These are phyloP conservation scores for Megaceryle torquata DNA, from an alignment of 2,113 vertebrate genomes.

Conservation along the genomic window DNA sequence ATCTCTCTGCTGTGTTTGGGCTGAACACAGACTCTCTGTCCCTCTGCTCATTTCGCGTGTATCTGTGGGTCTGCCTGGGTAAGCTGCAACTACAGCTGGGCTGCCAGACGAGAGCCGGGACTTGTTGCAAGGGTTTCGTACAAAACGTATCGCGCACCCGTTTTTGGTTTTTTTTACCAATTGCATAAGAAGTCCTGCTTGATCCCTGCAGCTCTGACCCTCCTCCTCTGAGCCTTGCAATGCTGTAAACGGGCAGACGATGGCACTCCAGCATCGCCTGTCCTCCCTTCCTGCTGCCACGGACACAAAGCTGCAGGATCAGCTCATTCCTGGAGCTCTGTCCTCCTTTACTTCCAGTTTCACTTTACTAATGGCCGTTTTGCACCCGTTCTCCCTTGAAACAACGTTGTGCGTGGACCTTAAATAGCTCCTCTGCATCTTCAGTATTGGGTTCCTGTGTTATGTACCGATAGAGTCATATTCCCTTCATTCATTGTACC, in stretches of 20 bases:
- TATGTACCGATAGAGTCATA: fast-evolving
- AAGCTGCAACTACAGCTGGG: neutral
- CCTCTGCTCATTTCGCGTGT: neutral
- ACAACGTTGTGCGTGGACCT: neutral
- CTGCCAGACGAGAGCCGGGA: neutral
- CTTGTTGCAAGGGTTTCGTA: neutral
- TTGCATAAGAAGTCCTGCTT: too few species aligned
- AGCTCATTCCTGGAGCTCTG: neutral
- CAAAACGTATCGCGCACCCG: fast-evolving
- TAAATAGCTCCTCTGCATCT: neutral
- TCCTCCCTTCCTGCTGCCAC: fast-evolving
- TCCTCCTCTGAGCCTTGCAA: neutral
- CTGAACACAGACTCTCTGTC: fast-evolving
- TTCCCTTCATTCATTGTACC: fast-evolving
- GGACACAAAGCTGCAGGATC: fast-evolving
- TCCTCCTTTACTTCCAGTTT: neutral
- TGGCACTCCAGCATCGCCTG: constrained; percentile 32
- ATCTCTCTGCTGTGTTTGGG: neutral
- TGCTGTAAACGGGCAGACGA: neutral
- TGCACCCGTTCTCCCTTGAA: neutral
- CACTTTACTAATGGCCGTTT: neutral
- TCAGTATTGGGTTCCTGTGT: neutral
- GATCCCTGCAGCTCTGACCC: fast-evolving
- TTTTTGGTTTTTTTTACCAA: fast-evolving
- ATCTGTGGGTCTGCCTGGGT: neutral